phyloP scores from a whole-genome alignment of 2,113 vertebrate species.

The Stomatorhinus ivindoensis region DNA sequence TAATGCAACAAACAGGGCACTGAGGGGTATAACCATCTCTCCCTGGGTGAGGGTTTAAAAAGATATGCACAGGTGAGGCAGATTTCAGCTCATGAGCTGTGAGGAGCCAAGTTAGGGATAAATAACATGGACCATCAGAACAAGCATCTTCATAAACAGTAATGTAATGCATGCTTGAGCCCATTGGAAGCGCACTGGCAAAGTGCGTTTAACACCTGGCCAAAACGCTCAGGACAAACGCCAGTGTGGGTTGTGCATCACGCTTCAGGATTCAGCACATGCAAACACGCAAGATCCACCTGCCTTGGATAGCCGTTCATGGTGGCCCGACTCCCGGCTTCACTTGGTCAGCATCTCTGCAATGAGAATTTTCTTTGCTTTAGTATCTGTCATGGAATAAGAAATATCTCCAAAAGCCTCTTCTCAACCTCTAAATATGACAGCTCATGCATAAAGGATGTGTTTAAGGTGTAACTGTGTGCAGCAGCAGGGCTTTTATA shows the following conservation, averaged over 20 bases:
- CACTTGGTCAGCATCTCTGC: slow-evolving; percentile 38
- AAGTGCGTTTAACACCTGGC: background rate
- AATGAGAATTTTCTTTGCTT: slow-evolving; percentile 31
- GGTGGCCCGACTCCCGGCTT: slow-evolving; percentile 35
- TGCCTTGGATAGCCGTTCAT: slow-evolving; percentile 23
- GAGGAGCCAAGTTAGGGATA: background rate
- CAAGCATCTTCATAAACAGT: background rate
- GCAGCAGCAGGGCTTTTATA: slow-evolving; percentile 24
- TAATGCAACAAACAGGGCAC: background rate
- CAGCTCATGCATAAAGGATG: slow-evolving; percentile 37
- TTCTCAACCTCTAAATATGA: slow-evolving; percentile 32
- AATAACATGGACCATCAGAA: background rate
- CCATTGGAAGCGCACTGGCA: slow-evolving; percentile 11
- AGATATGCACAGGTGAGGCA: background rate
- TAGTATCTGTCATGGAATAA: slow-evolving; percentile 49
- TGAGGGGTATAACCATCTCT: background rate
- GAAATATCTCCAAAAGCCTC: slow-evolving; percentile 24
- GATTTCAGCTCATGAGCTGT: background rate
- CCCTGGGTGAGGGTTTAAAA: background rate
- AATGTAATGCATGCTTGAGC: background rate
- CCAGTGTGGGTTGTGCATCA: background rate
- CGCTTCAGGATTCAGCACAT: slow-evolving; percentile 19
- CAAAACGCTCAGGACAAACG: background rate
- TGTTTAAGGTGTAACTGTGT: slow-evolving; percentile 34
- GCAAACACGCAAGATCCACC: slow-evolving; percentile 20